phyloP scores from a whole-genome alignment of 2,888 invertebrate species.

The Ashinkailepas kermadecensis region DNA sequence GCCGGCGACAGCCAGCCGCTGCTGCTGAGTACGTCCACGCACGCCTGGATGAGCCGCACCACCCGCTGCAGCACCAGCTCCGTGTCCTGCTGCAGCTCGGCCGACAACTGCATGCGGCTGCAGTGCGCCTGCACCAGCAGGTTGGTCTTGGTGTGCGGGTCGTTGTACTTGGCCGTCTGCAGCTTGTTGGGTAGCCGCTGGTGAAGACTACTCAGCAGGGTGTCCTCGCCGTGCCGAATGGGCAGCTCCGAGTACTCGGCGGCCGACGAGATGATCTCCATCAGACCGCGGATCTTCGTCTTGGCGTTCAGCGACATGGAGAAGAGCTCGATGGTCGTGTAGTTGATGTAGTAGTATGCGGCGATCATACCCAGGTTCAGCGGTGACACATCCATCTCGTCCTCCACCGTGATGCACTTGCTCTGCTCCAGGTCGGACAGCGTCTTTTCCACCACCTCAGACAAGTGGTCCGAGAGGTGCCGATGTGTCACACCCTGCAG shows the following conservation, averaged over 20 bases:
- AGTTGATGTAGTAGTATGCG: slow-evolving; percentile 99
- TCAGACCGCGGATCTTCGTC: slow-evolving; percentile 91
- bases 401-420: slow-evolving; percentile 94
- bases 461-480: slow-evolving; percentile 95
- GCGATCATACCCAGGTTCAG: slow-evolving; percentile 99
- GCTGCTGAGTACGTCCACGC: slow-evolving; percentile 82
- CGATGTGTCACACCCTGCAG: slow-evolving; percentile 85
- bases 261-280: slow-evolving; percentile 97
- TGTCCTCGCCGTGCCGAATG: slow-evolving; percentile 91
- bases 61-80: slow-evolving; percentile 76
- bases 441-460: slow-evolving; percentile 94
- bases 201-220: slow-evolving; percentile 61
- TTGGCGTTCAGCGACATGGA: slow-evolving; percentile 92
- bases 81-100: slow-evolving; percentile 94
- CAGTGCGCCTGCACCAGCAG: slow-evolving; percentile 91
- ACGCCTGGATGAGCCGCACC: slow-evolving; percentile 57
- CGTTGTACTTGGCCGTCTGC: slow-evolving; percentile 79
- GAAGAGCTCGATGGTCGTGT: slow-evolving; percentile 97
- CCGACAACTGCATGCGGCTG: slow-evolving; percentile 85
- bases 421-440: slow-evolving; percentile 89
- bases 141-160: slow-evolving; percentile 96
- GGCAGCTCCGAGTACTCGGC: slow-evolving; percentile 93
- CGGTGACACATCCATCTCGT: slow-evolving; percentile 94
- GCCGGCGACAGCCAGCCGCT: slow-evolving; percentile 98
- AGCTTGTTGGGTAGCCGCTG: slow-evolving; percentile 58